Conservation (phyloP, 2,888 invertebrate species). For the Andrena bicolor region DNA sequence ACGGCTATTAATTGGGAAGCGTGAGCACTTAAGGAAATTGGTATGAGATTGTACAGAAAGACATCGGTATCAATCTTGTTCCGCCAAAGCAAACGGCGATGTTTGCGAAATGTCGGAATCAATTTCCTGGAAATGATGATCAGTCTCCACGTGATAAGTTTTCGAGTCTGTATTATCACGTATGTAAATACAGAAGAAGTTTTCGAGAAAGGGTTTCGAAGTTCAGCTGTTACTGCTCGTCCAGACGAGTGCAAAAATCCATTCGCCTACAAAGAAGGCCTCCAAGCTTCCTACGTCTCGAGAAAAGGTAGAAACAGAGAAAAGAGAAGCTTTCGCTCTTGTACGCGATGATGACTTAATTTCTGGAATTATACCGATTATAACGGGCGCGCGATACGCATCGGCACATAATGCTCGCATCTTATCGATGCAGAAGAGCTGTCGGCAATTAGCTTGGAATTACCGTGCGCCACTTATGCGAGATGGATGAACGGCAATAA, state of each 20-base stretch:
- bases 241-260: no score
- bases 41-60: conserved; percentile 10
- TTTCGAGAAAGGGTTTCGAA: no score
- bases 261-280: background rate
- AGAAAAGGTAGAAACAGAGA: background rate
- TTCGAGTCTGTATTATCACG: background rate
- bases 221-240: no score
- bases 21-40: conserved; percentile 24
- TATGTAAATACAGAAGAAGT: background rate
- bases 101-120: conserved; percentile 10
- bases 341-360: conserved; percentile 51
- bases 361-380: conserved; percentile 45
- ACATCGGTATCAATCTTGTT: conserved; percentile 10
- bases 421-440: conserved; percentile 35
- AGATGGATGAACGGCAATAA: conserved; percentile 33
- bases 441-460: conserved; percentile 52
- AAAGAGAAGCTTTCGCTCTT: background rate
- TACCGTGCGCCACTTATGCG: conserved; percentile 40
- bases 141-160: background rate
- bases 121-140: conserved; percentile 2
- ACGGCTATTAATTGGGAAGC: conserved; percentile 1
- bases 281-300: background rate
- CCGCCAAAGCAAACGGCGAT: conserved; percentile 12
- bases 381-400: conserved; percentile 42
- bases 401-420: conserved; percentile 39